Base-by-base conservation (phyloP, 2,113 vertebrate species). In the Anser cygnoides region DNA sequence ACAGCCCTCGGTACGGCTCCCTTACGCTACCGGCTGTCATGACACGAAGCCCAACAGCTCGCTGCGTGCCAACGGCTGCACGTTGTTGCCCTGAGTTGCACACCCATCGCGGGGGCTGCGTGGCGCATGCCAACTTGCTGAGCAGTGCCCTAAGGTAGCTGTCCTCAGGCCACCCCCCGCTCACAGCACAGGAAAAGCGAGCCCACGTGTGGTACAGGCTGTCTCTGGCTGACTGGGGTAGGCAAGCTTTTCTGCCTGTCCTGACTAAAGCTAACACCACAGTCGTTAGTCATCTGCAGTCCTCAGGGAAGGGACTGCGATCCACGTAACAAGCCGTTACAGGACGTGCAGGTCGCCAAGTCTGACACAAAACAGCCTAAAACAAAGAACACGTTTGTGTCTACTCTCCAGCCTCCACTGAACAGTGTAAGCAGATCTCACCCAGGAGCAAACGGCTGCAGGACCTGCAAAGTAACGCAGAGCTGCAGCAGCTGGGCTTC, bases 291-390 rank as follows among this genome's bases (percentile, higher is more conserved):
- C 66, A 75, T 21, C 6, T 3, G 17, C 5, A 3, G 26, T 4
- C 33, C 75, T 21, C 13, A 31, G 25, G 13, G 46, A 26, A 59
- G 75, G 43, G 13, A 26, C 44, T 22, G 66, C 23, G 37, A 28
- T 5, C 28, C 72, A 44, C 0, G 0, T 20, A 29, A 59, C 29
- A 43, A 44, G 1, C 37, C 5, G 1, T 50, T 22, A 2, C 3
- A 8, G 55, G 6, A 41, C 2, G 0, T 3, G 18, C 5, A 16
- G 37, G 7, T 9, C 11, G 57, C 63, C 57, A 82, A 29, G 19
- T 3, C 26, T 18, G 23, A 35, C 20, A 35, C 9, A 12, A 16
- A 67, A 26, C 28, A 29, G 28, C 4, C 50, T 39, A 26, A 77
- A 52, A 57, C 21, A 5, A 23, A 37, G 43, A 65, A 23, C 9